phyloP scores from a whole-genome alignment of 2,888 invertebrate genomes.

The Drosophila falleni region DNA sequence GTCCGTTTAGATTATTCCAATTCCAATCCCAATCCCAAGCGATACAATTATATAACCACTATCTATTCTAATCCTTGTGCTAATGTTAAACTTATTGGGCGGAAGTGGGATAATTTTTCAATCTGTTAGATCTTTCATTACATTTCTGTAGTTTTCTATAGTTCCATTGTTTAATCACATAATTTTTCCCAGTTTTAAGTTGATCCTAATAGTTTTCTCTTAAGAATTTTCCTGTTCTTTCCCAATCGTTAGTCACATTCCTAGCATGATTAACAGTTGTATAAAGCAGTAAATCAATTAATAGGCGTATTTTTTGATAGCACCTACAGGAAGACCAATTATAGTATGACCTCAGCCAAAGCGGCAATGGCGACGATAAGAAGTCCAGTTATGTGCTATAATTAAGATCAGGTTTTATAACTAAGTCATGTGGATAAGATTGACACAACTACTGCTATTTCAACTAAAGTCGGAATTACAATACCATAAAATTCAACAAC shows the following conservation, averaged over 20 bases:
- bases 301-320: background rate
- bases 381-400: background rate
- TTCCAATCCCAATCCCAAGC: background rate
- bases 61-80: background rate
- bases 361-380: conserved; percentile 8
- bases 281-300: background rate
- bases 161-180: no score
- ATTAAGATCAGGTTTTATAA: conserved; percentile 10
- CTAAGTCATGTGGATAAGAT: conserved; percentile 9
- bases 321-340: background rate
- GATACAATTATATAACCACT: conserved; percentile 1
- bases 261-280: background rate
- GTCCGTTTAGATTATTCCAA: conserved; percentile 22
- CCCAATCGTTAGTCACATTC: background rate
- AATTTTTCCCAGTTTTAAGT: background rate
- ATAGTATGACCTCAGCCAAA: background rate
- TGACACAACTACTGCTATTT: background rate
- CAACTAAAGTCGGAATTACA: background rate
- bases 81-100: background rate
- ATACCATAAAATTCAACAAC: background rate
- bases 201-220: background rate
- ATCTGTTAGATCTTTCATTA: background rate
- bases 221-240: background rate
- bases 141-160: no score
- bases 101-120: background rate